These are phyloP conservation scores for Hypsopygia costalis DNA, from an alignment of 2,888 invertebrate genomes.

Conservation along the genomic window DNA sequence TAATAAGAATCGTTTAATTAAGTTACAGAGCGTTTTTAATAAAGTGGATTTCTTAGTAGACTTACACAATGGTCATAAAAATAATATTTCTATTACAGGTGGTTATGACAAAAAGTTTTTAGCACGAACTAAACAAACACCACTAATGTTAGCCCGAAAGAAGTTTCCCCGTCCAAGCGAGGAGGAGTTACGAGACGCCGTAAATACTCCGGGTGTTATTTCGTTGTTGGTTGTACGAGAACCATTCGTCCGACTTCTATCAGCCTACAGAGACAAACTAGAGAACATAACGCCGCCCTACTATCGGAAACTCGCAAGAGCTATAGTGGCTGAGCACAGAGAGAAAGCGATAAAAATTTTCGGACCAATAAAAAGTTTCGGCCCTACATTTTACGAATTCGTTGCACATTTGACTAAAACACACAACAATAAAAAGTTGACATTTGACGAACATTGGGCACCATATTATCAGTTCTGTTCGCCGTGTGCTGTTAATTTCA, in stretches of 20 bases:
- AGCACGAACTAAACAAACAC: slow-evolving; percentile 80
- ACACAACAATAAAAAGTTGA: slow-evolving; percentile 57
- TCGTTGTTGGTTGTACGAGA: slow-evolving; percentile 86
- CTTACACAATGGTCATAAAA: not conserved
- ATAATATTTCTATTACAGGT: slow-evolving; percentile 49
- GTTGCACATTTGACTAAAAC: slow-evolving; percentile 84
- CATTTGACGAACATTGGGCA: slow-evolving; percentile 83
- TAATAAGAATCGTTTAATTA: too few species aligned
- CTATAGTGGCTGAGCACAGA: slow-evolving; percentile 83
- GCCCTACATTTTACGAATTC: slow-evolving; percentile 86
- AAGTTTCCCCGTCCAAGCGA: slow-evolving; percentile 85
- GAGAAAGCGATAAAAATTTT: slow-evolving; percentile 47
- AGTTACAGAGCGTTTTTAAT: too few species aligned
- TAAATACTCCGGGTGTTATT: slow-evolving; percentile 79
- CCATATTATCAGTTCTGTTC: slow-evolving; percentile 83
- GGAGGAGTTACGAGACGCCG: slow-evolving; percentile 81
- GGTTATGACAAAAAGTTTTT: slow-evolving; percentile 82
- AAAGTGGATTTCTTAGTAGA: too few species aligned
- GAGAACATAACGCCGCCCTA: slow-evolving; percentile 85
- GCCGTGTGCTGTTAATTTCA: slow-evolving; percentile 83
- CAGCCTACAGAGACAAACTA: slow-evolving; percentile 87
- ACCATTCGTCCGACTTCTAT: slow-evolving; percentile 86
- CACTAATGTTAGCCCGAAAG: slow-evolving; percentile 84
- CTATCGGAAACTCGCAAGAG: slow-evolving; percentile 84
- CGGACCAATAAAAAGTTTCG: slow-evolving; percentile 59